Percentiles rank a stretch among this genome's conserved stretches.
Conservation (phyloP, 2,888 invertebrate species). For the Amblyjoppa proteus region DNA sequence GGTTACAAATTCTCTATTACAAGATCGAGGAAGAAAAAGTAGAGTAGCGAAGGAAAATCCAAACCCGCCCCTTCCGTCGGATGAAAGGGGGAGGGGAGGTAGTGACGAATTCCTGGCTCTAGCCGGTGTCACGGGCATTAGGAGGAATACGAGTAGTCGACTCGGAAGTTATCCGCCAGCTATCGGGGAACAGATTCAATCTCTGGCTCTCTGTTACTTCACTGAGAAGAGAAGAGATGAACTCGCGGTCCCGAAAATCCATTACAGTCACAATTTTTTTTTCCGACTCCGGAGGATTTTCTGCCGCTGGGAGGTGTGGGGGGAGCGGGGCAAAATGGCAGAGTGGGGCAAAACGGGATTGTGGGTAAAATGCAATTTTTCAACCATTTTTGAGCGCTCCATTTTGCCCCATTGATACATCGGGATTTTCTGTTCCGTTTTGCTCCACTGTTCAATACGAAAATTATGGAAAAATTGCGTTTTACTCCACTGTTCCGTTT, state of each 20-base stretch:
- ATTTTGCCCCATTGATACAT: too few species aligned
- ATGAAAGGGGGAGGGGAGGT: background rate
- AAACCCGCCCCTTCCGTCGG: background rate
- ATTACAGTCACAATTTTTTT: slow-evolving; percentile 41
- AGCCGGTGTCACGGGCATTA: slow-evolving; percentile 50
- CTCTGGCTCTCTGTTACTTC: slow-evolving; percentile 28
- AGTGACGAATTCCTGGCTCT: slow-evolving; percentile 47
- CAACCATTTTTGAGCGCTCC: too few species aligned
- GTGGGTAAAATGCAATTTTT: too few species aligned
- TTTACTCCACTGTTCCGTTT: too few species aligned
- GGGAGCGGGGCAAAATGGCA: too few species aligned
- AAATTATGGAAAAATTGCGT: too few species aligned
- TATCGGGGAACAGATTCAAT: slow-evolving; percentile 40
- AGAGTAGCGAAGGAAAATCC: slow-evolving; percentile 2
- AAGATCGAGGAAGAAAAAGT: slow-evolving; percentile 18
- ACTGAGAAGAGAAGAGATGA: slow-evolving; percentile 23
- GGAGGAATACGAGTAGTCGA: slow-evolving; percentile 46
- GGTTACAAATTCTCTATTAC: slow-evolving; percentile 14
- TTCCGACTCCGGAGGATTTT: slow-evolving; percentile 19
- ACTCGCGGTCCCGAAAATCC: slow-evolving; percentile 45
- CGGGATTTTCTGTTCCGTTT: too few species aligned
- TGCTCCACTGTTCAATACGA: too few species aligned
- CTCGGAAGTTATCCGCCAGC: slow-evolving; percentile 52
- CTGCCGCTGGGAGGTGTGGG: slow-evolving; percentile 24
- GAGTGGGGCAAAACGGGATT: too few species aligned